Conservation (phyloP, 2,797 vertebrate genomes). For the Enteromius treurensis region DNA sequence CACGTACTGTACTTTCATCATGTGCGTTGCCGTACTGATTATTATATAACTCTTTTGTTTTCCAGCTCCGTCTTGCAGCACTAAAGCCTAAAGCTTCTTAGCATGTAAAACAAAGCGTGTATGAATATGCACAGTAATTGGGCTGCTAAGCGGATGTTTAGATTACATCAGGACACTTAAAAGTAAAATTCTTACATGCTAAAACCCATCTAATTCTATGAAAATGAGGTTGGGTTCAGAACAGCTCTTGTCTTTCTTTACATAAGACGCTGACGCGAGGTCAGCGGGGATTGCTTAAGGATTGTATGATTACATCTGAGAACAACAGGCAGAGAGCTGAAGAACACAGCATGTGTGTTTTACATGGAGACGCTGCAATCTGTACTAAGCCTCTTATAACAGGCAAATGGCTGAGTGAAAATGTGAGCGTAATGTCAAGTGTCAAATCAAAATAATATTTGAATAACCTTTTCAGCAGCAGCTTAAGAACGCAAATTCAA, state of each 20-base stretch:
- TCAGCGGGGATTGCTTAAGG: conserved; percentile 56
- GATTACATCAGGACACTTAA: conserved; percentile 5
- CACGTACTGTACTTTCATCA: conserved; percentile 12
- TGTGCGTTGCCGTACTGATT: conserved; percentile 53
- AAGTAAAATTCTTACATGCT: conserved; percentile 16
- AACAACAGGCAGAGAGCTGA: conserved; percentile 33
- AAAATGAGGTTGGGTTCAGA: conserved; percentile 7
- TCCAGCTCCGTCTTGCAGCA: conserved; percentile 46
- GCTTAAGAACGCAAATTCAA: conserved; percentile 23
- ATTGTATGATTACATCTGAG: conserved; percentile 58
- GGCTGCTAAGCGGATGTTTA: conserved; percentile 36
- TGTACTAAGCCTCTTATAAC: conserved; percentile 28
- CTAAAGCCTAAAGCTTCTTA: conserved; percentile 64
- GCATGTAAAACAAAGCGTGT: conserved; percentile 45
- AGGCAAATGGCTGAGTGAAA: conserved; percentile 12
- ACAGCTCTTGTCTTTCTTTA: conserved; percentile 32
- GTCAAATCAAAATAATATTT: conserved; percentile 29
- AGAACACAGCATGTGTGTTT: conserved; percentile 20
- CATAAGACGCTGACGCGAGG: conserved; percentile 61
- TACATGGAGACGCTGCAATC: conserved; percentile 31
- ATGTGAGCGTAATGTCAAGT: conserved; percentile 36
- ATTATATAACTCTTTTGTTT: conserved; percentile 62
- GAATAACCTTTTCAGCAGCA: conserved; percentile 18
- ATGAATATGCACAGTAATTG: conserved; percentile 47
- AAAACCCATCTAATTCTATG: background rate